A percentile compares a stretch with the other conserved stretches of the same genome.
phyloP scores from a whole-genome alignment of 37 sponge, comb jelly and placozoan species.

The Cliona cf. orientalis region DNA sequence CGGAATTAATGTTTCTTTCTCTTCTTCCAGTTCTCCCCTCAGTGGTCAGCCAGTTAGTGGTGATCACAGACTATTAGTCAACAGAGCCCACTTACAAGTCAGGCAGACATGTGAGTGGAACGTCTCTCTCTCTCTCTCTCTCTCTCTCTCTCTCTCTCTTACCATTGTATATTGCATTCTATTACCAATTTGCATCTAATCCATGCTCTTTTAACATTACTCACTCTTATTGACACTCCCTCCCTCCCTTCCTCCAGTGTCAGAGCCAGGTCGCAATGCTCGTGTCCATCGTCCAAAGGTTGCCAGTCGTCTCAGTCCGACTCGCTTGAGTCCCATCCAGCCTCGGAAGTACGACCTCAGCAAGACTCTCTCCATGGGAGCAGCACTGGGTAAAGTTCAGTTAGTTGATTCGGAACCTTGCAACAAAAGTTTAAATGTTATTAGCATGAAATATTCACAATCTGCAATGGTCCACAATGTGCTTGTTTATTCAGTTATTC shows the following conservation, averaged over 20 bases:
- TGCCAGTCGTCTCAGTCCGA: slow-evolving; percentile 23
- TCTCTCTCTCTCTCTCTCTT: background rate
- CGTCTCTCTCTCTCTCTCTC: background rate
- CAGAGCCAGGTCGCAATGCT: slow-evolving; percentile 56
- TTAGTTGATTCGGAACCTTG: background rate
- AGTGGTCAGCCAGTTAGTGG: background rate
- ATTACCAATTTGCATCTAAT: background rate
- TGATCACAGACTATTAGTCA: slow-evolving; percentile 27
- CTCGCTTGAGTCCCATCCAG: slow-evolving; percentile 51
- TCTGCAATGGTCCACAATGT: no score
- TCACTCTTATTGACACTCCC: background rate
- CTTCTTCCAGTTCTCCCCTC: background rate
- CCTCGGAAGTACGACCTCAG: slow-evolving; percentile 22
- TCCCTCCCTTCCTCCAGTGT: slow-evolving; percentile 27
- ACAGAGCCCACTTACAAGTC: slow-evolving; percentile 44
- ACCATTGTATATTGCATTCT: background rate
- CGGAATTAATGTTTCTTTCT: background rate
- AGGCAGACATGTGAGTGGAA: slow-evolving; percentile 48
- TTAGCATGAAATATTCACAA: no score
- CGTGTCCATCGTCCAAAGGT: slow-evolving; percentile 34
- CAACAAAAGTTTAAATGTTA: no score
- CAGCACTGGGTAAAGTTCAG: slow-evolving; percentile 46
- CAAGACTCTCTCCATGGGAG: slow-evolving; percentile 54
- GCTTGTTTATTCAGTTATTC: no score
- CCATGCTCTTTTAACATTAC: background rate